Evolutionary conservation across 2,797 vertebrate species (phyloP), one percentile per base, ranked within the genome.

Genomic region (Lepus townsendii): DNA sequence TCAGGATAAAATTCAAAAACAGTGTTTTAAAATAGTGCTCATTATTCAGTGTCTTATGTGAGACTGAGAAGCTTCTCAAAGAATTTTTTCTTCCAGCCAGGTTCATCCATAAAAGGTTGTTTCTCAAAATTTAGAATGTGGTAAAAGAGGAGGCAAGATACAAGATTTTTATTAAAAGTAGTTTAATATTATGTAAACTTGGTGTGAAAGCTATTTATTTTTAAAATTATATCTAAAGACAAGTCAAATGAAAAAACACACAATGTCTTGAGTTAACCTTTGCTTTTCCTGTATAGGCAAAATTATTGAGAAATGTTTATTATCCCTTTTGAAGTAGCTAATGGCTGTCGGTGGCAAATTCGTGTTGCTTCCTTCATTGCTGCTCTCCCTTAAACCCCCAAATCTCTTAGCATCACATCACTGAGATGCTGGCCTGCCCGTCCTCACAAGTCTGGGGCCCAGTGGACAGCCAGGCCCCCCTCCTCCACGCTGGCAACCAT

Each of bases 401-500:
- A 11, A 50, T 47, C 42, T 92, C 54, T 83, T 35, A 32, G 32
- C 35, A n/a, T 0, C 10, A 50, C 13, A 10, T 38, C n/a, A 22
- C n/a, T 47, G 87, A 63, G 32, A 5, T 2, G 63, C 26, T 27
- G 60, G 75, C 60, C 52, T 66, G 24, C 14, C 26, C 13, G 42
- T 22, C 63, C 76, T 86, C 32, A 96, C 60, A 47, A 47, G 77
- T 66, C 90, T 60, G 73, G 32, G 35, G 76, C 68, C 91, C 86
- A 78, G 79, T 2, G 91, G 57, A 83, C 83, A 38, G 80, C 47
- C 6, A 4, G 84, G 75, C 68, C 97, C 16, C 35, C 66, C 13
- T 98, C 98, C 83, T 99, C 98, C 79, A 99, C 98, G 20, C 97
- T 97, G 66, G 99, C 98, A 71, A 99, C 98, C 98, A 99, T 98